Percentiles rank a stretch among this genome's conserved stretches.
These are phyloP conservation scores for Dinocampus coccinellae DNA, from an alignment of 2,888 invertebrate genomes.

Conservation along the genomic window DNA sequence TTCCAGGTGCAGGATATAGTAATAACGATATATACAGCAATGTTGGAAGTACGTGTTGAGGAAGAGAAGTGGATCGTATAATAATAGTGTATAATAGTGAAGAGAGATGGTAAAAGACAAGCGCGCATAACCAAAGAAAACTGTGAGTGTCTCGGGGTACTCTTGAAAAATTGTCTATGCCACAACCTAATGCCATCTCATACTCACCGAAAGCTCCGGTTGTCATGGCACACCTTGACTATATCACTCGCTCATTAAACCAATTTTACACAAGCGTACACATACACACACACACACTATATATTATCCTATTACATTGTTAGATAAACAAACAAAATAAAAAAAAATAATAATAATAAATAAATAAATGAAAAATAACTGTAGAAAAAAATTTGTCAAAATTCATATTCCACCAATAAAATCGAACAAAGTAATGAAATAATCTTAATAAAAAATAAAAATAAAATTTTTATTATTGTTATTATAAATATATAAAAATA, in stretches of 20 bases:
- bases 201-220: background rate
- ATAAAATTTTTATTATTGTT: too few relatives aligned
- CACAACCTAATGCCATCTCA: slow-evolving; percentile 27
- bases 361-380: too few relatives aligned
- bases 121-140: slow-evolving; percentile 19
- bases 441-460: too few relatives aligned
- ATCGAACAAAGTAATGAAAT: too few relatives aligned
- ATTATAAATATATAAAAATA: too few relatives aligned
- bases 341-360: too few relatives aligned
- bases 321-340: too few relatives aligned
- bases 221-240: background rate
- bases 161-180: slow-evolving; percentile 31
- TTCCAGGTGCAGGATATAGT: slow-evolving; percentile 32
- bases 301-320: background rate
- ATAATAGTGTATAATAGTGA: slow-evolving; percentile 42
- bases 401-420: too few relatives aligned
- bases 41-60: slow-evolving; percentile 18
- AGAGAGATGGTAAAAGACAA: slow-evolving; percentile 22
- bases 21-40: too few relatives aligned
- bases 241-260: background rate
- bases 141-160: slow-evolving; percentile 20
- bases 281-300: background rate
- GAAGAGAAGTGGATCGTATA: slow-evolving; percentile 28
- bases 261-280: slow-evolving; percentile 15
- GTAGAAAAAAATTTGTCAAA: too few relatives aligned